Base-by-base conservation (phyloP, 2,888 invertebrate species). In the Dysmachus trigonus region DNA sequence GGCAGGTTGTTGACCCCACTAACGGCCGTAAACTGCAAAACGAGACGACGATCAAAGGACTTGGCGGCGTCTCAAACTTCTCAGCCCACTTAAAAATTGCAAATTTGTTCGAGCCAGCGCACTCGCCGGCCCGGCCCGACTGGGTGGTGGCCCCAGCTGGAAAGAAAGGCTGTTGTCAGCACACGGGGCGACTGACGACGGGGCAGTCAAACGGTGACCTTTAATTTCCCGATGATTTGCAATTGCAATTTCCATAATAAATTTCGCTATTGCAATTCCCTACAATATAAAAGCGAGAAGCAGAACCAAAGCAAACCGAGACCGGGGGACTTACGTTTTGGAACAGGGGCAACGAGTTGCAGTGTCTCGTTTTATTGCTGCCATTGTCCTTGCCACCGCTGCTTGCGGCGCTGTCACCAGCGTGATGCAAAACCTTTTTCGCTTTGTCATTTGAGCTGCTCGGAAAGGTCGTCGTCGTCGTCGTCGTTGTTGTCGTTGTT, bases 331-430 rank as follows among this genome's bases (percentile, higher is more conserved):
- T 81, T 81, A 81, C 87, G 86, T 87, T 86, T 51, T 88, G 86
- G 86, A 87, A 88, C 71, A 88, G 86, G 86, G 88, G 88, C 86
- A 88, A 87, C 84, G 88, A 88, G 51, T 87, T 88, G 62, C 87
- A 88, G 76, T 87, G 88, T 87, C 88, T 88, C 76, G 87, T 85
- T 33, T 73, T 84, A 10, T 62, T 62, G 72, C 84, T 74, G 73
- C 85, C 72, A 74, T 74, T 51, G 85, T 73, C 85, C 73, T 71
- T 83, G 62, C 62, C 62, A 22, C 62, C 22, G 62, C 62, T 41
- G 41, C 41, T 13, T 4, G 13, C 10, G 10, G 41, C 41, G 41
- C 41, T 22, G 71, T 72, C 62, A 33, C 22, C 35, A 41, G 13
- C 38, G 22, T 18, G 31, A 62, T 62, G 35, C 33, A 82, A 82